A percentile compares a stretch with the other conserved stretches of the same genome.
Conservation (phyloP, 2,797 vertebrate species). For the Gouania willdenowi region DNA sequence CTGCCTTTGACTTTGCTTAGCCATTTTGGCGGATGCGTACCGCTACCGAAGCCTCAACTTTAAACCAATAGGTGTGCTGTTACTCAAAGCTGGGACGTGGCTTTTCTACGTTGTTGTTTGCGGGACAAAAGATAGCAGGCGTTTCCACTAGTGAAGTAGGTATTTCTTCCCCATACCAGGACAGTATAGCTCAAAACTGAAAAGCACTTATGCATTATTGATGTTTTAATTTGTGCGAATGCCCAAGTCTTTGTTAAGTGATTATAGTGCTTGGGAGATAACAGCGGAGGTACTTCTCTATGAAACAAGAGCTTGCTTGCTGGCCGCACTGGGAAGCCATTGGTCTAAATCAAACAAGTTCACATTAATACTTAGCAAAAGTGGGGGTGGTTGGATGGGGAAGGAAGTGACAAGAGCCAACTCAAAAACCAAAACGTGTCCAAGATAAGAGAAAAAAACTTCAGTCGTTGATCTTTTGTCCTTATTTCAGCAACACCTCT, state of each 20-base stretch:
- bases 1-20: conserved; percentile 45
- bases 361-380: conserved; percentile 22
- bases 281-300: conserved; percentile 75
- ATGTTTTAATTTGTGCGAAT: conserved; percentile 87
- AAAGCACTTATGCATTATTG: conserved; percentile 85
- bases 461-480: conserved; percentile 79
- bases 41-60: conserved; percentile 40
- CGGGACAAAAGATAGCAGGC: conserved; percentile 45
- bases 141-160: conserved; percentile 41
- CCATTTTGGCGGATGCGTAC: conserved; percentile 54
- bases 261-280: conserved; percentile 81
- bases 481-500: conserved; percentile 78
- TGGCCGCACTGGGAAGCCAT: conserved; percentile 60
- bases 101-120: conserved; percentile 35
- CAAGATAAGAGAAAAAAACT: conserved; percentile 57
- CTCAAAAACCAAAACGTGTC: conserved; percentile 71
- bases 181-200: conserved; percentile 78
- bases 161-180: conserved; percentile 69
- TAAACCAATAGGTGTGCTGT: conserved; percentile 2
- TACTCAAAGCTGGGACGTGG: conserved; percentile 28
- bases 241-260: conserved; percentile 86
- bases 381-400: neutral
- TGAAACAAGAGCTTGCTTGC: conserved; percentile 74
- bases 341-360: conserved; percentile 66
- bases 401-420: conserved; percentile 33